These are phyloP conservation scores for Sitophilus oryzae DNA, from an alignment of 1,140 invertebrate genomes.

Conservation along the genomic window DNA sequence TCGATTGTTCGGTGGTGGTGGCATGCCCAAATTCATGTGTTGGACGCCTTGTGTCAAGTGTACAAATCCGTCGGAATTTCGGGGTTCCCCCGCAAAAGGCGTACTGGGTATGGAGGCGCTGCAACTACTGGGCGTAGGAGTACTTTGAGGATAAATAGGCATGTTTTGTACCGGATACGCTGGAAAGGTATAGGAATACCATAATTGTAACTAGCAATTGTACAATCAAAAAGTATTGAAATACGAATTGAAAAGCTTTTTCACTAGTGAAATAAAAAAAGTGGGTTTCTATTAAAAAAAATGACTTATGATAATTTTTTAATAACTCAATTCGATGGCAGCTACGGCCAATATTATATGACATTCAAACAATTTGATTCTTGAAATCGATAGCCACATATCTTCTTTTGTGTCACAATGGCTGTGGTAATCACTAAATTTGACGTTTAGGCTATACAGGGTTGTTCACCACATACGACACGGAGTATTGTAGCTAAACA, in stretches of 20 bases:
- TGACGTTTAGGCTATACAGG: no score
- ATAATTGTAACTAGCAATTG: background rate
- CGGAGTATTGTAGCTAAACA: no score
- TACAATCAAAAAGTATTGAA: background rate
- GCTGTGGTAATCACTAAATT: no score
- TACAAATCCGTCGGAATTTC: slow-evolving; percentile 16
- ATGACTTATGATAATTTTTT: no score
- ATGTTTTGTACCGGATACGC: slow-evolving; percentile 20
- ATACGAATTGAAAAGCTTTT: background rate
- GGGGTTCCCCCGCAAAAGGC: slow-evolving; percentile 1
- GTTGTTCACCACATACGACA: no score
- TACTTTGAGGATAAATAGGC: slow-evolving; percentile 30
- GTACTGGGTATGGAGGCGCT: slow-evolving; percentile 9
- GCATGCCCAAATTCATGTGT: slow-evolving; percentile 25
- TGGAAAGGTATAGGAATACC: slow-evolving; percentile 1
- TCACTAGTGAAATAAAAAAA: no score
- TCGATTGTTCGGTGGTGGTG: background rate
- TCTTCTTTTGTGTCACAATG: no score
- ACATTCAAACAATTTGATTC: no score
- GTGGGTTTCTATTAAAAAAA: no score
- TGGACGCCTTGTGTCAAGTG: slow-evolving; percentile 34
- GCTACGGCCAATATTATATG: no score
- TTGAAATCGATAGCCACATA: no score
- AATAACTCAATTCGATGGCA: no score
- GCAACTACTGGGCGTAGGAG: slow-evolving; percentile 34